A percentile compares a stretch with the other conserved stretches of the same genome.
Conservation (phyloP, 2,113 vertebrate genomes). For the Grus americana region DNA sequence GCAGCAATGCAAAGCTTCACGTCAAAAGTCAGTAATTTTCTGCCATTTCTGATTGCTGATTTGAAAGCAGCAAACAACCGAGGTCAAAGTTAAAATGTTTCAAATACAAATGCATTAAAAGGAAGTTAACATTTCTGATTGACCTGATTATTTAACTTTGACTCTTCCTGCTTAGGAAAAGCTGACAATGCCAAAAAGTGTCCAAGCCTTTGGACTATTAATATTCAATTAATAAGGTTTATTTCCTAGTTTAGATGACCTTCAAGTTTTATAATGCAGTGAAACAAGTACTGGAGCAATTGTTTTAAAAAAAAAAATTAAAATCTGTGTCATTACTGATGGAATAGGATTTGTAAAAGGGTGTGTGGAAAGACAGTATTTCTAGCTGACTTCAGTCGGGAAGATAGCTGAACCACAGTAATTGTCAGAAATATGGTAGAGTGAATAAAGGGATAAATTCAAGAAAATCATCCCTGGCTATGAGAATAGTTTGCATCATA, state of each 20-base stretch:
- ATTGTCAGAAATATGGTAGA: not conserved
- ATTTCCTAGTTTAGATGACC: not conserved
- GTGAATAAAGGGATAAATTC: not conserved
- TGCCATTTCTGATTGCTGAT: conserved; percentile 44
- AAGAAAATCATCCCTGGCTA: not conserved
- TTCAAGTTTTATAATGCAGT: not conserved
- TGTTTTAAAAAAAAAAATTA: not conserved
- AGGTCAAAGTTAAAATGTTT: not conserved
- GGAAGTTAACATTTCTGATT: conserved; percentile 21
- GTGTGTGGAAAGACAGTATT: not conserved
- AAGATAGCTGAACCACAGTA: not conserved
- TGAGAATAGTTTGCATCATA: not conserved
- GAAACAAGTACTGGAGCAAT: not conserved
- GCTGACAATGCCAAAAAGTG: not conserved
- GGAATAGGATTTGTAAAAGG: not conserved
- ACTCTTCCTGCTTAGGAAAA: conserved; percentile 2
- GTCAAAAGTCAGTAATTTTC: conserved; percentile 59
- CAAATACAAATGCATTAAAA: not conserved
- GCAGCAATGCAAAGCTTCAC: conserved; percentile 42
- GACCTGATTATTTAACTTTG: not conserved
- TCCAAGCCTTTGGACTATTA: not conserved
- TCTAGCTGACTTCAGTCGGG: not conserved
- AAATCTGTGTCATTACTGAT: not conserved
- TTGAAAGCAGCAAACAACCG: not conserved
- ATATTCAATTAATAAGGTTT: not conserved